A percentile compares a stretch with the other conserved stretches of the same genome.
phyloP scores from a whole-genome alignment of 2,797 vertebrate genomes.

The Chelonia mydas region DNA sequence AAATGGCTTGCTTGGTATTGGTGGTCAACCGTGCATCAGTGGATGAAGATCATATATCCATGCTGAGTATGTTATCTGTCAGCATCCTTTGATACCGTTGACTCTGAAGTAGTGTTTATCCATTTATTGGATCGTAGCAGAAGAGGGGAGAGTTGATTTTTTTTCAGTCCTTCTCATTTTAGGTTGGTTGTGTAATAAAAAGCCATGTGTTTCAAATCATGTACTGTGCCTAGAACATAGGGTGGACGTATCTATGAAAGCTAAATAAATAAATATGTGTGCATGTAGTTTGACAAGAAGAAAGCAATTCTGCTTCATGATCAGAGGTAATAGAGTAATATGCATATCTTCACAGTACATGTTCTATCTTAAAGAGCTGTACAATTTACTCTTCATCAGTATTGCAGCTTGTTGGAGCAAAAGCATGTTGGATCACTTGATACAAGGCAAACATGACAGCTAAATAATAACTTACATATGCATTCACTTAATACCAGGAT shows the following conservation, averaged over 20 bases:
- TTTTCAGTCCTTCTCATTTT: neutral
- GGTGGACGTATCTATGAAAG: neutral
- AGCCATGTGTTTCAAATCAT: fast-evolving
- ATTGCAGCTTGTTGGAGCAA: conserved; percentile 5
- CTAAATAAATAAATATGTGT: neutral
- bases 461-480: neutral
- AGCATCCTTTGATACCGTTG: neutral
- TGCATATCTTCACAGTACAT: neutral
- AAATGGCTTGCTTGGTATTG: fast-evolving
- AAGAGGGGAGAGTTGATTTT: neutral
- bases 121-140: neutral
- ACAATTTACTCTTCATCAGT: neutral
- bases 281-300: neutral
- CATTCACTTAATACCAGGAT: neutral
- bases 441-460: neutral
- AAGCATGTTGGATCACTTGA: neutral
- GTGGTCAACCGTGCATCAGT: neutral
- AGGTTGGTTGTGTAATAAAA: neutral
- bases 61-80: neutral
- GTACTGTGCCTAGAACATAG: neutral
- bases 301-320: neutral
- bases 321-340: neutral
- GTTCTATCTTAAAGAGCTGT: neutral
- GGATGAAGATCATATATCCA: neutral
- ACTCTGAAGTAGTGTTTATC: neutral